These are phyloP conservation scores for Phocoena phocoena DNA, from an alignment of 2,113 vertebrate genomes.

Conservation along the genomic window DNA sequence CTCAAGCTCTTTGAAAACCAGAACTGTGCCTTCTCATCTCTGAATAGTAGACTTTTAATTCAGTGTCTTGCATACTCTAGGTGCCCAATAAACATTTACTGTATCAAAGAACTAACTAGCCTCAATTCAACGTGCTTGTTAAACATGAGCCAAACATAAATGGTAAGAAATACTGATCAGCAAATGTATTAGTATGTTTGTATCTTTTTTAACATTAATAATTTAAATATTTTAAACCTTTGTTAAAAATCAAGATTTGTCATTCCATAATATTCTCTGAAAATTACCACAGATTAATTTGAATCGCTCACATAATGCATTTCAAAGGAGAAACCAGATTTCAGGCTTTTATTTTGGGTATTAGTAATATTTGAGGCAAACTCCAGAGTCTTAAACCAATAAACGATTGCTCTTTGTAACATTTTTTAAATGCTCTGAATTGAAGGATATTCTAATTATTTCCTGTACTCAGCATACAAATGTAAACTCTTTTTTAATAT, in stretches of 20 bases:
- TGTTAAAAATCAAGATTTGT: not conserved
- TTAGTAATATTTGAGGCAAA: not conserved
- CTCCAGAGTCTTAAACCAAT: not conserved
- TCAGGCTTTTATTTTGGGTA: not conserved
- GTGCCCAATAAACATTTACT: not conserved
- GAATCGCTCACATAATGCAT: not conserved
- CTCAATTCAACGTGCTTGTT: not conserved
- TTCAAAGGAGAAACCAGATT: not conserved
- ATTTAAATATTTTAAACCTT: not conserved
- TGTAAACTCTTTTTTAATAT: not conserved
- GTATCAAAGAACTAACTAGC: not conserved
- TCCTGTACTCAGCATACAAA: not conserved
- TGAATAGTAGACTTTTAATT: slow-evolving; percentile 5
- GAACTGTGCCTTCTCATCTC: not conserved
- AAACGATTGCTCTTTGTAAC: not conserved
- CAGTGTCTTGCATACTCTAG: not conserved
- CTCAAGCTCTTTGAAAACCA: not conserved
- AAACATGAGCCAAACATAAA: not conserved
- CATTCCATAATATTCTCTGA: not conserved
- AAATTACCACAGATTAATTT: not conserved
- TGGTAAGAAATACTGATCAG: not conserved
- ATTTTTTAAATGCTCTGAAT: not conserved
- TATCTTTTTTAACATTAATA: not conserved
- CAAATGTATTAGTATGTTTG: not conserved
- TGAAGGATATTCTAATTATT: not conserved